These are phyloP conservation scores for Eulemur macaco DNA, from an alignment of 2,113 vertebrate genomes.

Conservation along the genomic window DNA sequence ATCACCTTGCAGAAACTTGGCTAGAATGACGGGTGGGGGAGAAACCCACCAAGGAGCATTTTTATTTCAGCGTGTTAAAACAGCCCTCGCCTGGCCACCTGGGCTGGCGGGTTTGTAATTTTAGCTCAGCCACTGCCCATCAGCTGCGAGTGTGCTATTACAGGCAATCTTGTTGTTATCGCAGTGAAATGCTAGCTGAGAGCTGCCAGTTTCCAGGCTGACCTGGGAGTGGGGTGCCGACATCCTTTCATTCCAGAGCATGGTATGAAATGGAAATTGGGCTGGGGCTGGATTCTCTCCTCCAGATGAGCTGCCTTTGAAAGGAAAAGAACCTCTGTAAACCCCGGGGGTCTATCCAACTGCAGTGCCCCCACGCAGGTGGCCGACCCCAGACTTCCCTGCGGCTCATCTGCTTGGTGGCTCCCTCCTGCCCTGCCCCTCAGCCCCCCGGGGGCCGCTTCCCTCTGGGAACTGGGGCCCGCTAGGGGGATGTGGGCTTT, in stretches of 20 bases:
- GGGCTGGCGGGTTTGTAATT: not conserved
- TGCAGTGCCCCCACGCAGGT: fast-evolving
- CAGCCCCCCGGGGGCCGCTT: too few species aligned
- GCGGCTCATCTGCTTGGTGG: not conserved
- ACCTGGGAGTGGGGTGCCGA: not conserved
- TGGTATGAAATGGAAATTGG: constrained; percentile 44
- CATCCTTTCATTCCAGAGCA: not conserved
- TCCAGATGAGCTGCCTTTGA: not conserved
- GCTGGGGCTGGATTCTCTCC: not conserved
- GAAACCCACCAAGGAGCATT: not conserved
- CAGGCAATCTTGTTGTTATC: not conserved
- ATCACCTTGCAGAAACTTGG: not conserved
- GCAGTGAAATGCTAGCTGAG: not conserved
- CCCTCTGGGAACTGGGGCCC: not conserved
- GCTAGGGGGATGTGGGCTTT: not conserved
- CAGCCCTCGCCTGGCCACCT: not conserved
- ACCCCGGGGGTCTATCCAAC: not conserved
- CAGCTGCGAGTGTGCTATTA: not conserved
- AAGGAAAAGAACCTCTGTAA: not conserved
- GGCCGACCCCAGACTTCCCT: not conserved
- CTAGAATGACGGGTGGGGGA: not conserved
- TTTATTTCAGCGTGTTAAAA: constrained; percentile 18
- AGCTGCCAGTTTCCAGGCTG: not conserved
- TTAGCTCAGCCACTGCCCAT: not conserved
- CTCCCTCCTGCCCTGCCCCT: not conserved